Evolutionary conservation across 2,888 invertebrate species (phyloP), one percentile per base, ranked within the genome.

Genomic region (Apamea sordens): DNA sequence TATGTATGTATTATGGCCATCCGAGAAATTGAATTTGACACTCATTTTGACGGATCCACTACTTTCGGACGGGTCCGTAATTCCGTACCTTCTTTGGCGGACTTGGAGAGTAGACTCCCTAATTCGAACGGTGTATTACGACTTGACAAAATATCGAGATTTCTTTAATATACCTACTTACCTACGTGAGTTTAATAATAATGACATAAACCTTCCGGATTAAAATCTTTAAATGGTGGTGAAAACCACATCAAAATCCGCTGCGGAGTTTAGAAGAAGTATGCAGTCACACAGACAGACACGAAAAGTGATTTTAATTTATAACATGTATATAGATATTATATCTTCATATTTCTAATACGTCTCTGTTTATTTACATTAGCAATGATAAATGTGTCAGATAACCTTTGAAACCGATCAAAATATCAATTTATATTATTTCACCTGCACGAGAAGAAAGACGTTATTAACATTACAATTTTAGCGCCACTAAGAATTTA

Each of bases 371-470:
- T 76, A 76, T 84, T 86, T 83, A 81, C 56, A 44, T 71, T 63
- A 67, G 18, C 56, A 61, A 59, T 74, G 79, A 83, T 79, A 69
- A 64, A 87, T 80, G 69, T 56, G 28, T 56, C 53, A 69, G 53
- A 80, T 77, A 83, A 79, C 75, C 63, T 80, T 77, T 72, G 21
- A 56, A 78, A 73, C 63, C 50, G n/a, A 77, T 80, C 73, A 69
- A 80, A 79, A 77, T 75, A 67, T 75, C 73, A 32, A 79, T 79
- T 68, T 72, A 61, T 73, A 78, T 70, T 73, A 78, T 70, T 77
- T 61, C 70, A 82, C 83, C 75, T 61, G 73, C 28, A 36, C 11
- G 15, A 36, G 15, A 83, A 44, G 47, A 72, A 73, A 44, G 64
- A 70, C 67, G n/a, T n/a, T n/a, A n/a, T n/a, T n/a, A n/a, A n/a